These are phyloP conservation scores for Fragum sueziense DNA, from an alignment of 2,888 invertebrate species.

Conservation along the genomic window DNA sequence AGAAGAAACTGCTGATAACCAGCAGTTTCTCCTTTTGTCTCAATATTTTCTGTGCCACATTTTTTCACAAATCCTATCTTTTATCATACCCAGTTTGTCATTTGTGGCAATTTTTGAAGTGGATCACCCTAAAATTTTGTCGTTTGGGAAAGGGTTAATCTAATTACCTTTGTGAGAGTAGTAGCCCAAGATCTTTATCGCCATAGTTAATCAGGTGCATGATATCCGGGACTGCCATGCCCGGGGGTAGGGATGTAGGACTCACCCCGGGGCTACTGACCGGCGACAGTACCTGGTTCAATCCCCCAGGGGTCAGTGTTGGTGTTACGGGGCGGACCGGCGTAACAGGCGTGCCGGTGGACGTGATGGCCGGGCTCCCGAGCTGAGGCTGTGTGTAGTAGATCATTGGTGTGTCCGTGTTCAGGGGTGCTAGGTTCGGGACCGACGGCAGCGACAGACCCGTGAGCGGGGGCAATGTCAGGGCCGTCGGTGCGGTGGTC, in stretches of 20 bases:
- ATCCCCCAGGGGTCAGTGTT: slow-evolving; percentile 15
- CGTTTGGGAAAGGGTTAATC: no score
- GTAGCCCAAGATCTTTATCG: slow-evolving; percentile 73
- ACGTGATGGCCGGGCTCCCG: slow-evolving; percentile 52
- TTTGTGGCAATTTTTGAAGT: no score
- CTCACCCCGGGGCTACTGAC: slow-evolving; percentile 40
- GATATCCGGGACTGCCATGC: slow-evolving; percentile 60
- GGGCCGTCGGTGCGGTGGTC: slow-evolving; percentile 55
- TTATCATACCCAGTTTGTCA: no score
- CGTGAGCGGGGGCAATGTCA: slow-evolving; percentile 33
- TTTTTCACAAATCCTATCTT: no score
- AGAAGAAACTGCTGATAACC: no score
- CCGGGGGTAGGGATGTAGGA: slow-evolving; percentile 26
- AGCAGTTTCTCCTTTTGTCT: no score
- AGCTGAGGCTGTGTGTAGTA: slow-evolving; percentile 65
- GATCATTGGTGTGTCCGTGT: slow-evolving; percentile 53
- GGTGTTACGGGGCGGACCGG: slow-evolving; percentile 13
- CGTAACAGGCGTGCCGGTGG: not conserved
- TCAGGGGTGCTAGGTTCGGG: slow-evolving; percentile 33
- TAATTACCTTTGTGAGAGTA: slow-evolving; percentile 74
- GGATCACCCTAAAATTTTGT: no score
- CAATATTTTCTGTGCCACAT: no score
- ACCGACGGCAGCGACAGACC: slow-evolving; percentile 33
- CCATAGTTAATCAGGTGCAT: slow-evolving; percentile 70
- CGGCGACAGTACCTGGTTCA: slow-evolving; percentile 15